phyloP scores from a whole-genome alignment of 2,797 vertebrate genomes.

The Mareca penelope region DNA sequence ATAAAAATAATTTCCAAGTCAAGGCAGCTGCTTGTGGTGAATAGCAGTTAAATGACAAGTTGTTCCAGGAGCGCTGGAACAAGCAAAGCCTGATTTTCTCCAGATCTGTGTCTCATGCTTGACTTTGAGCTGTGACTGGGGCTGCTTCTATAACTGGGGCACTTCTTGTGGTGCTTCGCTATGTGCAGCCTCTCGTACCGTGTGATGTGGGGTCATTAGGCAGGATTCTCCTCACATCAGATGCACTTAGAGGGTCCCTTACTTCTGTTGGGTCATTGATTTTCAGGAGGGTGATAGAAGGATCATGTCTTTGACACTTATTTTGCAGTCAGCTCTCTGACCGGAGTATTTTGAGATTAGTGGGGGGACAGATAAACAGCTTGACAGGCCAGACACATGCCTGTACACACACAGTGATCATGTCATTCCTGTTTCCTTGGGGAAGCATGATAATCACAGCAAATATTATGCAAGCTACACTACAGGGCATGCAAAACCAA shows the following conservation, averaged over 20 bases:
- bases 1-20: constrained; percentile 40
- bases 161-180: neutral
- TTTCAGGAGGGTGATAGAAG: neutral
- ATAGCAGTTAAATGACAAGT: constrained; percentile 53
- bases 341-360: neutral
- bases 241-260: neutral
- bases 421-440: neutral
- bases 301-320: neutral
- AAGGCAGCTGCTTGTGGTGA: constrained; percentile 53
- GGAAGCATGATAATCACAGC: neutral
- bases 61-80: constrained; percentile 47
- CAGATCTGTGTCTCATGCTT: neutral
- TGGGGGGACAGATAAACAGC: neutral
- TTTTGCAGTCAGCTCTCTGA: neutral
- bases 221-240: neutral
- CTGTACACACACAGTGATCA: neutral
- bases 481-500: constrained; percentile 29
- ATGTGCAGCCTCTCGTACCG: neutral
- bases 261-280: neutral
- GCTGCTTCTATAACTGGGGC: neutral
- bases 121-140: neutral
- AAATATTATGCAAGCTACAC: constrained; percentile 21
- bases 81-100: constrained; percentile 55
- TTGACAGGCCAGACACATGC: neutral
- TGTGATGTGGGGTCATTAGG: neutral